Conservation (phyloP, 2,888 invertebrate species). For the Strigamia transsilvanica region DNA sequence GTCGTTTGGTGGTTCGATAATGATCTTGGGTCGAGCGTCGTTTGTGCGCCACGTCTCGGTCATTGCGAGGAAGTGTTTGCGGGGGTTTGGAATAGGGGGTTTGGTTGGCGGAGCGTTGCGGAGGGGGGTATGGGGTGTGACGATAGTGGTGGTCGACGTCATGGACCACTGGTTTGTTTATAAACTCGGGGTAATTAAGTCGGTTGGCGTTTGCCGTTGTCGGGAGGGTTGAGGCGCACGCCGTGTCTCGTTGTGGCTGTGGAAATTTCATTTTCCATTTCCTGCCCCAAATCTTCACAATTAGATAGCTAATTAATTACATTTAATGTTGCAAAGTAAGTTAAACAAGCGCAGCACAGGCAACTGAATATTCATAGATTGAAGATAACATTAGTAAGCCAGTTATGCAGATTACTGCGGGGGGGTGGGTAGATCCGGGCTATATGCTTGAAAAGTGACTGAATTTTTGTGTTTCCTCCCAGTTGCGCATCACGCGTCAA, state of each 20-base stretch:
- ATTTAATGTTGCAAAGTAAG: conserved; percentile 57
- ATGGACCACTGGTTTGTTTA: conserved; percentile 51
- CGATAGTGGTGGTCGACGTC: conserved; percentile 20
- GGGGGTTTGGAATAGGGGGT: conserved; percentile 13
- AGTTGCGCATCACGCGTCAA: conserved; percentile 55
- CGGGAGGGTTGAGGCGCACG: conserved; percentile 19
- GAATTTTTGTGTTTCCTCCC: conserved; percentile 36
- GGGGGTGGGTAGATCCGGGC: not conserved
- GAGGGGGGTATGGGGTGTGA: not conserved
- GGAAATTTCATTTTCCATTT: conserved; percentile 55
- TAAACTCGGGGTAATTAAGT: conserved; percentile 52
- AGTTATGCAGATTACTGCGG: conserved; percentile 57
- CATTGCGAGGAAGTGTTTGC: conserved; percentile 21
- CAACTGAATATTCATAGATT: conserved; percentile 57
- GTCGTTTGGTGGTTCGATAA: conserved; percentile 49
- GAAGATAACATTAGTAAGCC: conserved; percentile 57
- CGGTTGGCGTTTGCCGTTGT: conserved; percentile 18
- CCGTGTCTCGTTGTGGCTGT: conserved; percentile 43
- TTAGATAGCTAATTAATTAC: conserved; percentile 58
- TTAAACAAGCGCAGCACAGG: conserved; percentile 53
- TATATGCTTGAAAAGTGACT: conserved; percentile 50
- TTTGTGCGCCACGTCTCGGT: conserved; percentile 28
- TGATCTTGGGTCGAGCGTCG: conserved; percentile 46
- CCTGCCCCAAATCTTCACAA: conserved; percentile 55
- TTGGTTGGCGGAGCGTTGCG: conserved; percentile 1